Conservation (phyloP, 2,113 vertebrate genomes). For the Xiphorhynchus elegans region DNA sequence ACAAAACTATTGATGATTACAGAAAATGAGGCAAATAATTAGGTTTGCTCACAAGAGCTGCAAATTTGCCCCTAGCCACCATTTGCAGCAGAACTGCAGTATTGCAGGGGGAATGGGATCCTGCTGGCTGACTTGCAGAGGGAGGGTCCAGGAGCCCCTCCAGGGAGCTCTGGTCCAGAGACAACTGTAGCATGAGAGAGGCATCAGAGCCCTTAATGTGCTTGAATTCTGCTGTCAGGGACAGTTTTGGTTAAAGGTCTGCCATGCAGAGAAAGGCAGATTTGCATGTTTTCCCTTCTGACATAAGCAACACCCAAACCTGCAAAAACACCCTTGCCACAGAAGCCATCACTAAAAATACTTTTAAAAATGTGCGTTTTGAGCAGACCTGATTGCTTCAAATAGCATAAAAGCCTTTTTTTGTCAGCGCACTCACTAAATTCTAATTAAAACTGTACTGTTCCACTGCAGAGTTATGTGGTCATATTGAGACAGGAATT, state of each 20-base stretch:
- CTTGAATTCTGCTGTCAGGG: background rate
- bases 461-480: background rate
- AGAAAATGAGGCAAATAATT: background rate
- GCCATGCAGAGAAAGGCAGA: background rate
- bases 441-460: background rate
- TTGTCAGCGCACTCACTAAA: background rate
- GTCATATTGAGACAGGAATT: background rate
- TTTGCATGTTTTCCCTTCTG: constrained; percentile 11
- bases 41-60: background rate
- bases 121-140: background rate
- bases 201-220: background rate
- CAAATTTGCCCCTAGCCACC: background rate
- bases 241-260: background rate
- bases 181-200: background rate
- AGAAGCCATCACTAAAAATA: background rate
- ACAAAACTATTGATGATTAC: background rate
- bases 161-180: background rate
- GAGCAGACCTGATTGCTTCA: background rate
- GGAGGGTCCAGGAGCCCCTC: background rate
- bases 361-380: background rate
- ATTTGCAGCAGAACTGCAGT: background rate
- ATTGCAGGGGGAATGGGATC: background rate
- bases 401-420: background rate
- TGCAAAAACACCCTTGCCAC: background rate
- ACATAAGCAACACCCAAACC: background rate